Conservation (phyloP, 2,113 vertebrate genomes). For the Uropsilus gracilis region DNA sequence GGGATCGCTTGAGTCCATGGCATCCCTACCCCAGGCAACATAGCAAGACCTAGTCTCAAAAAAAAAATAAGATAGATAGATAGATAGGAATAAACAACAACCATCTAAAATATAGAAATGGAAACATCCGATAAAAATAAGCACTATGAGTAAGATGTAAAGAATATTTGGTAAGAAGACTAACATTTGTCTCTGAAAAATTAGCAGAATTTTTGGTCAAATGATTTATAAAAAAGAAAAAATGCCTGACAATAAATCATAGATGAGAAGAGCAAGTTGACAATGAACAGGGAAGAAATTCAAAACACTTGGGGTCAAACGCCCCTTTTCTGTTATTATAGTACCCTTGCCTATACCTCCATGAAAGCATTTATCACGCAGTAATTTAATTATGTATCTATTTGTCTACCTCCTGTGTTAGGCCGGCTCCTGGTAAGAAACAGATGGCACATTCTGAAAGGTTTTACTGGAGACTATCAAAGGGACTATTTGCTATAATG, state of each 20-base stretch:
- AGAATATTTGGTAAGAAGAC: background rate
- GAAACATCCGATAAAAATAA: conserved; percentile 39
- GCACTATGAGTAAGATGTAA: conserved; percentile 16
- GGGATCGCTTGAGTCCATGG: too few species aligned
- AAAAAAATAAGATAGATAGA: too few species aligned
- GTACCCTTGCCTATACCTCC: background rate
- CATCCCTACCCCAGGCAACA: too few species aligned
- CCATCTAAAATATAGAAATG: background rate
- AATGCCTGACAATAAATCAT: background rate
- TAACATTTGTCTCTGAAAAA: background rate
- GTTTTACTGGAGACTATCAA: background rate
- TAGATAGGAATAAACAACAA: too few species aligned
- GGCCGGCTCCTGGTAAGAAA: background rate
- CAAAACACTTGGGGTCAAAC: background rate
- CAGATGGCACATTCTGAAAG: conserved; percentile 6
- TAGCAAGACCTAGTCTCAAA: too few species aligned
- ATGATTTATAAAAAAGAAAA: background rate
- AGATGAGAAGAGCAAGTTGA: background rate
- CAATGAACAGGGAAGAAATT: conserved; percentile 13
- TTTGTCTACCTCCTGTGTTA: conserved; percentile 43
- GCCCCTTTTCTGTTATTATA: background rate
- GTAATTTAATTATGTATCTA: conserved; percentile 51
- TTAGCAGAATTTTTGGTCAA: background rate
- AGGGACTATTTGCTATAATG: background rate
- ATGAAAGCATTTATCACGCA: conserved; percentile 1